Conservation (phyloP, 2,888 invertebrate species). For the Adelognathus sp. region DNA sequence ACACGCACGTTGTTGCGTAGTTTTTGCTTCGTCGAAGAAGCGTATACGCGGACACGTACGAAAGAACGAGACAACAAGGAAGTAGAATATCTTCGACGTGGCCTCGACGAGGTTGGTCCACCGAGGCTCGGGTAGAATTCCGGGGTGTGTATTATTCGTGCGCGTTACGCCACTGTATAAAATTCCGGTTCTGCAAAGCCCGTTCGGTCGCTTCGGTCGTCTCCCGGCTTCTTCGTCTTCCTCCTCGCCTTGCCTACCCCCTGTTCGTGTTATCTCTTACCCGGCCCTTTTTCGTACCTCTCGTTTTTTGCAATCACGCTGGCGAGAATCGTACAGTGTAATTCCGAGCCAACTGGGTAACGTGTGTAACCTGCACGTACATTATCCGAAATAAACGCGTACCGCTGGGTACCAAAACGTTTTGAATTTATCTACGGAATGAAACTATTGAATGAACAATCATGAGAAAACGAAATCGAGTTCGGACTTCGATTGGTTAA, state of each 20-base stretch:
- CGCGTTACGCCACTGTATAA: slow-evolving; percentile 78
- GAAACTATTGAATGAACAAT: not conserved
- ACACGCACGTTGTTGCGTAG: not conserved
- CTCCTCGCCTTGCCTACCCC: slow-evolving; percentile 19
- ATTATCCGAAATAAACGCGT: not conserved
- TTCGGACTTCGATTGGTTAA: not conserved
- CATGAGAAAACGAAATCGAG: not conserved
- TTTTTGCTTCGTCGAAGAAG: slow-evolving; percentile 11
- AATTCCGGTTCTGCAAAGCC: slow-evolving; percentile 77
- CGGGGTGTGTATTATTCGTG: slow-evolving; percentile 61
- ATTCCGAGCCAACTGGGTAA: slow-evolving; percentile 32
- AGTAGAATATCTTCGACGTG: slow-evolving; percentile 45
- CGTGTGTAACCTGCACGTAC: not conserved
- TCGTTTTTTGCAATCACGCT: slow-evolving; percentile 61
- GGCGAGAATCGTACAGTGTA: slow-evolving; percentile 24
- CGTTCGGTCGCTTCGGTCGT: slow-evolving; percentile 33
- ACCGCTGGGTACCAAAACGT: not conserved
- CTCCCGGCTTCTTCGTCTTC: slow-evolving; percentile 28
- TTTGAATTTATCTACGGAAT: not conserved
- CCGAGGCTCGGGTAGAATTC: slow-evolving; percentile 51
- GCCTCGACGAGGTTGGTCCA: slow-evolving; percentile 54
- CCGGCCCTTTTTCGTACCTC: slow-evolving; percentile 56
- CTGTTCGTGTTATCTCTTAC: slow-evolving; percentile 50
- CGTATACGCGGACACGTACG: slow-evolving; percentile 10
- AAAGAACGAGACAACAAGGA: slow-evolving; percentile 54